phyloP scores from a whole-genome alignment of 35 echinoderm and acorn worm species.

The Holothuria glaberrima region DNA sequence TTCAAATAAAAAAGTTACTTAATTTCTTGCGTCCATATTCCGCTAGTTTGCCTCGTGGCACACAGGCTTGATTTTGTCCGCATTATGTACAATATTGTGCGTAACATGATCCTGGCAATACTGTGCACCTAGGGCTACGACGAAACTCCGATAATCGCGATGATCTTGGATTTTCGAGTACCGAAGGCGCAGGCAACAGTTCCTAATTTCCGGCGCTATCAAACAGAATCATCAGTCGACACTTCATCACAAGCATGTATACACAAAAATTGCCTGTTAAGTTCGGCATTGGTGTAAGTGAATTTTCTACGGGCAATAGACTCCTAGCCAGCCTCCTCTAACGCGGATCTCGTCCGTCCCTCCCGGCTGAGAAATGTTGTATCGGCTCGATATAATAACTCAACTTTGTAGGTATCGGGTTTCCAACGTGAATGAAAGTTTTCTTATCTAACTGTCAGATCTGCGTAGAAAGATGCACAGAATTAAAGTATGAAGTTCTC shows the following conservation, averaged over 20 bases:
- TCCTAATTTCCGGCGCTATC: conserved; percentile 50
- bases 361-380: conserved; percentile 28
- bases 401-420: conserved; percentile 30
- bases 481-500: conserved; percentile 39
- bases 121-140: conserved; percentile 25
- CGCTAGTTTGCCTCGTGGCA: conserved; percentile 22
- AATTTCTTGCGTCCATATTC: conserved; percentile 39
- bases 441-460: conserved; percentile 44
- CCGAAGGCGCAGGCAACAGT: conserved; percentile 54
- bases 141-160: conserved; percentile 5
- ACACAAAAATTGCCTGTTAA: conserved; percentile 44
- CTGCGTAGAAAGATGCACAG: conserved; percentile 14
- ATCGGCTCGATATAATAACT: conserved; percentile 27
- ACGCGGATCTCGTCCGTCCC: conserved; percentile 14
- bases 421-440: conserved; percentile 23
- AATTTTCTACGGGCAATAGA: conserved; percentile 25
- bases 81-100: conserved; percentile 51
- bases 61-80: conserved; percentile 23
- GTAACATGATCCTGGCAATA: conserved; percentile 16
- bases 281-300: conserved; percentile 29
- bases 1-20: conserved; percentile 42
- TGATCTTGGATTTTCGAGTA: conserved; percentile 52
- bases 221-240: conserved; percentile 28
- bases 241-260: conserved; percentile 47
- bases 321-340: background rate